Evolutionary conservation across 2,888 invertebrate species (phyloP).

Genomic region (Autographa pulchrina): DNA sequence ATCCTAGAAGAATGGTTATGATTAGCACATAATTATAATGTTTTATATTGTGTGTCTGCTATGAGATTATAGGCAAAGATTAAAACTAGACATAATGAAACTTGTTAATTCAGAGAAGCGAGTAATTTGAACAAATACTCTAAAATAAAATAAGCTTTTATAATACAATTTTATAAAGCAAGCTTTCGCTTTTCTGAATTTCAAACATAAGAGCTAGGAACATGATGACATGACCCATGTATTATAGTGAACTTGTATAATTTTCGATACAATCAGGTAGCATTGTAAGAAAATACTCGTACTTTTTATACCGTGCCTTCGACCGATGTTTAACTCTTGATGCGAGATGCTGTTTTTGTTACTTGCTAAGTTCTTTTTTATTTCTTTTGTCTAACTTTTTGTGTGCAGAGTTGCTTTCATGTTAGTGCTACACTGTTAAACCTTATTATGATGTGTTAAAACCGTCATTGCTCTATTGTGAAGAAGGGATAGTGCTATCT

Average conservation of each 20-base stretch:
- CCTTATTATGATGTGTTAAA: constrained; percentile 1
- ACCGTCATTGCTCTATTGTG: background rate
- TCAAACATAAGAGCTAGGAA: constrained; percentile 50
- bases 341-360: constrained; percentile 52
- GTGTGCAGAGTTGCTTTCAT: constrained; percentile 50
- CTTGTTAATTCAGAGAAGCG: constrained; percentile 49
- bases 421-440: constrained; percentile 45
- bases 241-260: constrained; percentile 47
- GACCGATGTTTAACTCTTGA: constrained; percentile 61
- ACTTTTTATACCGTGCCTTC: constrained; percentile 71
- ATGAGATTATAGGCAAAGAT: constrained; percentile 49
- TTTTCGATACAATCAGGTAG: constrained; percentile 55
- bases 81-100: constrained; percentile 34
- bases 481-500: background rate
- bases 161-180: constrained; percentile 8
- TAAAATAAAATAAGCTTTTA: constrained; percentile 11
- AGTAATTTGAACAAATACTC: constrained; percentile 6
- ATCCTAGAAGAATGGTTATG: constrained; percentile 41
- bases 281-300: constrained; percentile 68
- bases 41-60: constrained; percentile 49
- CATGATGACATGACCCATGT: constrained; percentile 37
- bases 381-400: constrained; percentile 52
- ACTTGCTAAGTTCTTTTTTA: constrained; percentile 53
- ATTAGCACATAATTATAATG: constrained; percentile 44
- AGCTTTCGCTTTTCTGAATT: constrained; percentile 49